Percentiles rank a stretch among this genome's conserved stretches.
These are phyloP conservation scores for Thysanoteuthis rhombus DNA, from an alignment of 2,888 invertebrate species.

Conservation along the genomic window DNA sequence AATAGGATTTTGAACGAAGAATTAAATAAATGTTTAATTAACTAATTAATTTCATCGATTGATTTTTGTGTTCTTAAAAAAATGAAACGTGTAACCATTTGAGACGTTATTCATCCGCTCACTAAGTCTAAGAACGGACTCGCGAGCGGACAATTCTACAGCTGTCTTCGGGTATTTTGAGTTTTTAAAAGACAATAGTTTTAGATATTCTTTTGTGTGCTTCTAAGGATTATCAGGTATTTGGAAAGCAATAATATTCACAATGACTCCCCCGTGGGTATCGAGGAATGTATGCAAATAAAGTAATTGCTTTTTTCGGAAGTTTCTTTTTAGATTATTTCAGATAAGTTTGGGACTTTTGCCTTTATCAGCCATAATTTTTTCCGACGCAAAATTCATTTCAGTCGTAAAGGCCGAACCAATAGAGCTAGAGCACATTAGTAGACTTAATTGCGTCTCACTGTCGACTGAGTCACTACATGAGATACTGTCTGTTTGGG, in stretches of 20 bases:
- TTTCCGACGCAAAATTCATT: no score
- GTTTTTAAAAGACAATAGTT: background rate
- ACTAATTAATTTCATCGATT: background rate
- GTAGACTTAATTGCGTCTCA: no score
- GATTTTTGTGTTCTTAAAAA: background rate
- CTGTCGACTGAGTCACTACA: no score
- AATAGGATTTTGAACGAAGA: background rate
- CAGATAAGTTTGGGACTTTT: no score
- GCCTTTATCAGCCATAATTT: no score
- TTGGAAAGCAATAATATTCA: background rate
- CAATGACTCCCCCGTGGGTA: background rate
- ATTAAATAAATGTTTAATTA: background rate
- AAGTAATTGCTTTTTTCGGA: background rate
- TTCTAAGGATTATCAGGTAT: background rate
- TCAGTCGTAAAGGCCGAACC: no score
- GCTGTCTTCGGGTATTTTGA: background rate
- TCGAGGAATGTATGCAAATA: background rate
- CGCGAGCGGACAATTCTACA: background rate
- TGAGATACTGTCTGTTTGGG: no score
- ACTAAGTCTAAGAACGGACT: background rate
- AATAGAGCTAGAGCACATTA: no score
- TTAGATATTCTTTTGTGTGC: background rate
- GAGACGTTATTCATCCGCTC: background rate
- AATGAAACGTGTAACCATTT: background rate
- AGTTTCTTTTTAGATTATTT: no score